These are phyloP conservation scores for Tigriopus californicus DNA, from an alignment of 2,888 invertebrate genomes.

Conservation along the genomic window DNA sequence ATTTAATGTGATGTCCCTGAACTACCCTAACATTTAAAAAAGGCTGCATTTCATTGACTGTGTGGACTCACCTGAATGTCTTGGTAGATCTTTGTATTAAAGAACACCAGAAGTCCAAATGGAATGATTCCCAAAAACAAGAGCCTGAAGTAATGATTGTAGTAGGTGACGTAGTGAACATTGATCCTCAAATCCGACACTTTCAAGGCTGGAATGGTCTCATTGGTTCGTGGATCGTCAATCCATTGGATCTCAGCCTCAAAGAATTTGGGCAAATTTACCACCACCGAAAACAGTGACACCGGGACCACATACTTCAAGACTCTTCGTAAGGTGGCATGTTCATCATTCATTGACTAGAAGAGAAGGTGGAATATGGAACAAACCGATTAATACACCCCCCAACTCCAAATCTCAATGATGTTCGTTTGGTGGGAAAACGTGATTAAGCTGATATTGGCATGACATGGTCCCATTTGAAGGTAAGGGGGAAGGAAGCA, in stretches of 20 bases:
- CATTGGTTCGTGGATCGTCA: background rate
- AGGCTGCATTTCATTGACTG: too few species aligned
- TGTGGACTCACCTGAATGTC: background rate
- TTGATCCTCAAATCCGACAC: background rate
- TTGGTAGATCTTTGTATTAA: constrained; percentile 4
- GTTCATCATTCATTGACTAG: constrained; percentile 9
- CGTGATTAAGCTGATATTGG: background rate
- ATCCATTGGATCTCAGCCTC: background rate
- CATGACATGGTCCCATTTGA: too few species aligned
- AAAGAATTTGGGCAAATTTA: constrained; percentile 8
- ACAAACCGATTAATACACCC: background rate
- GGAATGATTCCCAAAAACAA: background rate
- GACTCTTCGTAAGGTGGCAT: background rate
- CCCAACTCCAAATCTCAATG: background rate
- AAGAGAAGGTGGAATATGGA: too few species aligned
- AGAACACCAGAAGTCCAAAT: background rate
- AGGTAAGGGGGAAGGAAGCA: background rate
- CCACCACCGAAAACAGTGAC: background rate
- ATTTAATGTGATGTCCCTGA: too few species aligned
- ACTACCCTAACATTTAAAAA: too few species aligned
- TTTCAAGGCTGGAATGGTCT: background rate
- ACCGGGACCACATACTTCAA: constrained; percentile 1
- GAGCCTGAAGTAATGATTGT: background rate
- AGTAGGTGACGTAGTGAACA: constrained; percentile 3
- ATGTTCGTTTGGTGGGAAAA: background rate